Evolutionary conservation across 2,113 vertebrate species (phyloP).

Genomic region (Ictalurus punctatus): DNA sequence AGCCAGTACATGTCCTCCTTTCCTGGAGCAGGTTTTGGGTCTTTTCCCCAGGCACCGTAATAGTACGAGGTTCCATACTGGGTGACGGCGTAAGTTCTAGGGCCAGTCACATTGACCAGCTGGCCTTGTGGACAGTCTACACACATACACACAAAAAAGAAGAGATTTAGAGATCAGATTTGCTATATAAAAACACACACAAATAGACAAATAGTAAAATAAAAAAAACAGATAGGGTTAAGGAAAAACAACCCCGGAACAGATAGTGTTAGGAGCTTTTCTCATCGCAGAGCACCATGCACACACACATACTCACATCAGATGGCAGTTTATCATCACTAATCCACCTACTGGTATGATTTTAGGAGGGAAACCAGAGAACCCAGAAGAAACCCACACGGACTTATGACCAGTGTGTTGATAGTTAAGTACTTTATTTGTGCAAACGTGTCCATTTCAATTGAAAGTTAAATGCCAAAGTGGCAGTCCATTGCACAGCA

Average conservation of each 20-base stretch:
- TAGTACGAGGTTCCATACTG: slow-evolving; percentile 64
- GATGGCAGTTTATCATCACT: no score
- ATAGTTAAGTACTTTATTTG: no score
- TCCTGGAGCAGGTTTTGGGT: slow-evolving; percentile 67
- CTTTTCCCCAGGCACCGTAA: slow-evolving; percentile 75
- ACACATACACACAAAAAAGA: background rate
- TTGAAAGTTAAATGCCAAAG: background rate
- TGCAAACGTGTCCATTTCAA: no score
- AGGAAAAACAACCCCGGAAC: no score
- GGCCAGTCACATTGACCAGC: slow-evolving; percentile 59
- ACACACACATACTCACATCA: no score
- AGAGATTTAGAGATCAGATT: background rate
- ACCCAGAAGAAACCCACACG: background rate
- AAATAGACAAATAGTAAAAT: background rate
- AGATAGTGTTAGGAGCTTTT: no score
- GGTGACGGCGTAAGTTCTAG: slow-evolving; percentile 61
- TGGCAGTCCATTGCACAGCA: background rate
- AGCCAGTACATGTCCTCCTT: slow-evolving; percentile 72
- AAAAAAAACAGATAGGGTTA: background rate
- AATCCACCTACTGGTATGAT: no score
- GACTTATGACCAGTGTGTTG: background rate
- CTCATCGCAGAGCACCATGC: no score
- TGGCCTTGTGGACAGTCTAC: slow-evolving; percentile 61
- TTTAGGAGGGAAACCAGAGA: no score
- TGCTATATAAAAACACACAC: slow-evolving; percentile 43